Percentiles rank a stretch among this genome's conserved stretches.
Evolutionary conservation across 2,888 invertebrate species (phyloP).

Genomic region (Cetonia aurata): DNA sequence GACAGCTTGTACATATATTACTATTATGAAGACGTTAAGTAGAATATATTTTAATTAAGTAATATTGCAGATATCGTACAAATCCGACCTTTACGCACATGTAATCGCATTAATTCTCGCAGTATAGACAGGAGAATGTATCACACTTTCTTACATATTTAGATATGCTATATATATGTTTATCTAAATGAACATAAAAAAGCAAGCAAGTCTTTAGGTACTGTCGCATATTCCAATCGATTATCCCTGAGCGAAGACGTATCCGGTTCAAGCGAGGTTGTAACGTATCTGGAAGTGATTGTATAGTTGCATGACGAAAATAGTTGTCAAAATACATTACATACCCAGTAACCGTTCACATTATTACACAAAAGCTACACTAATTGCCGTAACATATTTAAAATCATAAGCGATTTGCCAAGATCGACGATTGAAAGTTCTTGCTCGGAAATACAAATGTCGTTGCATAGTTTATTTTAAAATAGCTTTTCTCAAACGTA

Average conservation of each 20-base stretch:
- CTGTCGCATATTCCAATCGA: slow-evolving; percentile 27
- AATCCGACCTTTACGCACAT: background rate
- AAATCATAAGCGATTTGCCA: no score
- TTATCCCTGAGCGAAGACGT: slow-evolving; percentile 32
- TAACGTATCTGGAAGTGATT: slow-evolving; percentile 18
- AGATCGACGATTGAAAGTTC: no score
- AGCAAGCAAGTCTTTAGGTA: slow-evolving; percentile 7
- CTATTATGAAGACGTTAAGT: slow-evolving; percentile 14
- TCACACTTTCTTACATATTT: background rate
- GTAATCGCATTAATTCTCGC: no score
- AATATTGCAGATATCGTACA: background rate
- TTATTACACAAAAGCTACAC: no score
- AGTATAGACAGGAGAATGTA: background rate
- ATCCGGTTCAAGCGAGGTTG: slow-evolving; percentile 29
- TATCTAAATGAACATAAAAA: background rate
- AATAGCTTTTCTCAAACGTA: no score
- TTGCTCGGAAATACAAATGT: no score
- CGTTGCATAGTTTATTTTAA: no score
- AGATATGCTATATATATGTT: no score
- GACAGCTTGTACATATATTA: no score
- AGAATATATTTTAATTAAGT: background rate
- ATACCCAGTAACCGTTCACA: no score
- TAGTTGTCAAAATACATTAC: background rate
- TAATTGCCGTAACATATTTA: no score
- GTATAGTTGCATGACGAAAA: slow-evolving; percentile 20